Percentiles rank a stretch among this genome's conserved stretches.
phyloP scores from a whole-genome alignment of 92 coral and sea anemone species.

The Montipora capitata region DNA sequence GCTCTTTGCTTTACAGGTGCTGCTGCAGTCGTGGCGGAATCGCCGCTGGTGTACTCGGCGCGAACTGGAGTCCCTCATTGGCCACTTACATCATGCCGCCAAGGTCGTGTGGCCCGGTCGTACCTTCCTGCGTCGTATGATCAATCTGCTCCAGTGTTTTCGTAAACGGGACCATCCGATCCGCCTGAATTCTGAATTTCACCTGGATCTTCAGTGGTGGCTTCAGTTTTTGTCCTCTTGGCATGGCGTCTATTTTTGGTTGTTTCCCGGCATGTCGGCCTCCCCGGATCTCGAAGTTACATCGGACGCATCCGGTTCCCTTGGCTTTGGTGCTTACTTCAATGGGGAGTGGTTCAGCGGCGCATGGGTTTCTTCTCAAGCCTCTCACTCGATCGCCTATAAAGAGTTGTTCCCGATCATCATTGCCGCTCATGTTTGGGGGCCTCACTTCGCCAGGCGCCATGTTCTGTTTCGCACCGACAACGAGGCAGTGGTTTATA shows the following conservation, averaged over 20 bases:
- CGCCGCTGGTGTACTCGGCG: not conserved
- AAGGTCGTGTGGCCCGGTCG: slow-evolving; percentile 27
- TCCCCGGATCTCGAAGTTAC: slow-evolving; percentile 24
- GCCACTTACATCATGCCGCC: slow-evolving; percentile 7
- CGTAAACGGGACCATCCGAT: no score
- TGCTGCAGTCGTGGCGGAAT: slow-evolving; percentile 7
- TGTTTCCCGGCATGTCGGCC: slow-evolving; percentile 21
- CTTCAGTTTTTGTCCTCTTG: slow-evolving; percentile 7
- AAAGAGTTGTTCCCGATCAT: slow-evolving; percentile 26
- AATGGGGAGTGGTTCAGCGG: slow-evolving; percentile 21
- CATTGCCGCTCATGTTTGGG: slow-evolving; percentile 55
- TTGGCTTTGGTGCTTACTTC: slow-evolving; percentile 20
- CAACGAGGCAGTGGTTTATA: slow-evolving; percentile 61
- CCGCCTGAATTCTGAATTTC: no score
- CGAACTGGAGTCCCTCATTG: slow-evolving; percentile 25
- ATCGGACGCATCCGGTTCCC: slow-evolving; percentile 38
- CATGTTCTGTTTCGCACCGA: slow-evolving; percentile 52
- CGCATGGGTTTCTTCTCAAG: not conserved
- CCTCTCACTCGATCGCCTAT: slow-evolving; percentile 38
- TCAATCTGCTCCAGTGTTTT: not conserved
- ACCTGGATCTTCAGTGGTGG: not conserved
- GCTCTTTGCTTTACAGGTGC: no score
- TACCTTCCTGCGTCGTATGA: slow-evolving; percentile 17
- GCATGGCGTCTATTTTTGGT: slow-evolving; percentile 13
- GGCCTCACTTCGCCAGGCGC: slow-evolving; percentile 38